Evolutionary conservation across 2,113 vertebrate species (phyloP).

Genomic region (Globicephala melas): DNA sequence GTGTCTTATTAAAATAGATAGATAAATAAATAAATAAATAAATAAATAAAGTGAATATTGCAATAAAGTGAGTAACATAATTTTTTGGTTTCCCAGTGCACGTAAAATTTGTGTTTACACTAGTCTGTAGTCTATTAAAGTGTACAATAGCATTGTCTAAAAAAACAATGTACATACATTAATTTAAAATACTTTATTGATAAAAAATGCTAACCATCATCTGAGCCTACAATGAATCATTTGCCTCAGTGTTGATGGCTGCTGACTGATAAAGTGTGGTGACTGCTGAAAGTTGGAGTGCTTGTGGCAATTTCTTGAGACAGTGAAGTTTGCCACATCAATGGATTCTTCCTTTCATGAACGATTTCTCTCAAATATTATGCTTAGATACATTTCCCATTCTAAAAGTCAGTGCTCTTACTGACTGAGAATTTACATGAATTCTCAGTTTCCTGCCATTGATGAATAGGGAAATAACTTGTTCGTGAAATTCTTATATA

Average conservation of each 20-base stretch:
- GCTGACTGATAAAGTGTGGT: background rate
- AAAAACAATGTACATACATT: background rate
- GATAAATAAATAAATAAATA: too few relatives aligned
- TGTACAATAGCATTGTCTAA: background rate
- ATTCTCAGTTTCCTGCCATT: background rate
- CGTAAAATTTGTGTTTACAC: background rate
- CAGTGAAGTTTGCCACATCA: background rate
- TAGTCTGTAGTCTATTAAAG: background rate
- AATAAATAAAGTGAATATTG: background rate
- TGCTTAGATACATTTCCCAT: conserved; percentile 5
- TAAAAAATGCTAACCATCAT: background rate
- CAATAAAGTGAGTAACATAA: background rate
- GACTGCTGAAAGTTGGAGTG: background rate
- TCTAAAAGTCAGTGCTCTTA: background rate
- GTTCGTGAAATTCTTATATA: background rate
- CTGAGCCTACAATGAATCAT: background rate
- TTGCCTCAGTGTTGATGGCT: background rate
- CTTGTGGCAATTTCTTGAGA: background rate
- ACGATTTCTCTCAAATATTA: background rate
- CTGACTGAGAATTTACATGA: conserved; percentile 8
- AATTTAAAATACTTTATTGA: background rate
- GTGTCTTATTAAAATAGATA: background rate
- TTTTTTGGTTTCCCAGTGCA: background rate
- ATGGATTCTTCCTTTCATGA: background rate
- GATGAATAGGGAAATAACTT: background rate